These are phyloP conservation scores for Heptranchias perlo DNA, from an alignment of 2,113 vertebrate genomes.

Conservation along the genomic window DNA sequence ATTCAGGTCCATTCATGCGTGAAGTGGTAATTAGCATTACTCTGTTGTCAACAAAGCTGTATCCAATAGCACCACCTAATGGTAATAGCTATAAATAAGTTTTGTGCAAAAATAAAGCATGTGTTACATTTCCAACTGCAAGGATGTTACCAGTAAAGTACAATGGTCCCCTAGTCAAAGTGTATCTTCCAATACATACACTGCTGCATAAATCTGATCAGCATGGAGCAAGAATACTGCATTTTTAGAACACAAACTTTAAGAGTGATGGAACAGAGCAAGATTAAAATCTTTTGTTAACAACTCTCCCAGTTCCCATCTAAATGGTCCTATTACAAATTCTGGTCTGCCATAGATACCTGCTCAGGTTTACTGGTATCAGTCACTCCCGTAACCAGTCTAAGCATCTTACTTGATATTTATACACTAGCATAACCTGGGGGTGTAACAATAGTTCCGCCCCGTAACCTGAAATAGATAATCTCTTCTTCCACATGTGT, in stretches of 20 bases:
- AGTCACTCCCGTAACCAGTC: background rate
- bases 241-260: background rate
- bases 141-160: background rate
- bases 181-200: background rate
- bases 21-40: background rate
- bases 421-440: background rate
- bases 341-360: background rate
- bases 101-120: background rate
- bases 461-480: background rate
- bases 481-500: background rate
- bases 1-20: background rate
- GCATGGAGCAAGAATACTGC: background rate
- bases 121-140: background rate
- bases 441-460: background rate
- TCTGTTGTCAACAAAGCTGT: background rate
- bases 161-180: background rate
- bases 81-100: background rate
- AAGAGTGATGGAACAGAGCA: background rate
- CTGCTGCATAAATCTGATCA: background rate
- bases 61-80: slow-evolving; percentile 32
- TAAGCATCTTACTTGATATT: background rate
- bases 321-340: background rate
- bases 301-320: background rate
- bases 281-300: background rate
- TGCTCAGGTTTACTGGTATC: background rate